Conservation (phyloP, 2,888 invertebrate species). For the Cephus pulcher region DNA sequence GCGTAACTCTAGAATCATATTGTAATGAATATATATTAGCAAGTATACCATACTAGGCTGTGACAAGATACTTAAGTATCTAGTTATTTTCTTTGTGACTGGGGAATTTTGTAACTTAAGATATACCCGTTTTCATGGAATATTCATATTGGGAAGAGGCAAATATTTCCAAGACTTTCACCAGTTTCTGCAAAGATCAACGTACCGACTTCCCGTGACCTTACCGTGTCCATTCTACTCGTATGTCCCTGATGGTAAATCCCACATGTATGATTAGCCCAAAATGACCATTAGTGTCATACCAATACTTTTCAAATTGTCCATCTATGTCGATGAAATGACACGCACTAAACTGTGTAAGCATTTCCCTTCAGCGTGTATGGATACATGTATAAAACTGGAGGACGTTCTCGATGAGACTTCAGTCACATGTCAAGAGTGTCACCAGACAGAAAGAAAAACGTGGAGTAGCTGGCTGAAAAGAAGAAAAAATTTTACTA, state of each 20-base stretch:
- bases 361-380: neutral
- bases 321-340: neutral
- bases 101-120: neutral
- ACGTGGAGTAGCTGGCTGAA: neutral
- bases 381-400: constrained; percentile 19
- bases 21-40: neutral
- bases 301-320: neutral
- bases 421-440: constrained; percentile 20
- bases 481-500: neutral
- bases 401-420: constrained; percentile 9
- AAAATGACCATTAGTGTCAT: neutral
- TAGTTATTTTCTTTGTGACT: neutral
- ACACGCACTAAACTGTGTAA: neutral
- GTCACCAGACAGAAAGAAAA: neutral
- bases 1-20: neutral
- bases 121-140: neutral
- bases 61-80: neutral
- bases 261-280: neutral
- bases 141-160: neutral
- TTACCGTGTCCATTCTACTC: neutral
- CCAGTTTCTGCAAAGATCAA: neutral
- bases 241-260: neutral
- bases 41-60: neutral
- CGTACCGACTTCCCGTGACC: neutral
- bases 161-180: neutral